Percentiles rank a stretch among this genome's conserved stretches.
These are phyloP conservation scores for Nasonovia ribisnigri DNA, from an alignment of 2,888 invertebrate species.

Conservation along the genomic window DNA sequence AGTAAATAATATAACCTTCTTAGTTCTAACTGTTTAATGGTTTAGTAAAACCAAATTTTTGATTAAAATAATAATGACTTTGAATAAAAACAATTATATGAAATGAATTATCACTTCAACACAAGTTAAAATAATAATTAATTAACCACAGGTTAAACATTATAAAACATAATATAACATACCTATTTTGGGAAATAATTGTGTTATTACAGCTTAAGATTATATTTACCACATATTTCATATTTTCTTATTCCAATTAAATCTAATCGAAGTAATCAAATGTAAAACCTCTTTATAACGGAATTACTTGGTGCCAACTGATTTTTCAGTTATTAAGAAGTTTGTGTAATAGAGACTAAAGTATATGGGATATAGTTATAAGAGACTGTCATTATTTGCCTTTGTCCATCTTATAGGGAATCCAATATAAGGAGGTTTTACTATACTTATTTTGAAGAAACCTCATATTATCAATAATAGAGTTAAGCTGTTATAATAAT, in stretches of 20 bases:
- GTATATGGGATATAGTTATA: too few relatives aligned
- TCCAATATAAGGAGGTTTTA: not conserved
- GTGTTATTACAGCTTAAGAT: not conserved
- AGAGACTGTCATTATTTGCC: too few relatives aligned
- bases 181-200: not conserved
- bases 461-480: not conserved
- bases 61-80: conserved; percentile 43
- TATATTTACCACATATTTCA: not conserved
- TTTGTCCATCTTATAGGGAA: too few relatives aligned
- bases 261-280: not conserved
- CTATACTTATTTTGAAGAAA: not conserved
- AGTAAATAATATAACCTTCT: not conserved
- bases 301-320: too few relatives aligned
- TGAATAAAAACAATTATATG: not conserved
- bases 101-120: not conserved
- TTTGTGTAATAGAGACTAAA: too few relatives aligned
- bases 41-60: not conserved
- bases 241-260: not conserved
- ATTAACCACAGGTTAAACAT: not conserved
- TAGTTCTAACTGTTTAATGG: not conserved
- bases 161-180: not conserved
- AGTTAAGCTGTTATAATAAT: not conserved
- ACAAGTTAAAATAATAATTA: not conserved
- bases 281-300: too few relatives aligned
- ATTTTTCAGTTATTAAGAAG: too few relatives aligned